These are phyloP conservation scores for Silurus asotus DNA, from an alignment of 2,113 vertebrate genomes.

Conservation along the genomic window DNA sequence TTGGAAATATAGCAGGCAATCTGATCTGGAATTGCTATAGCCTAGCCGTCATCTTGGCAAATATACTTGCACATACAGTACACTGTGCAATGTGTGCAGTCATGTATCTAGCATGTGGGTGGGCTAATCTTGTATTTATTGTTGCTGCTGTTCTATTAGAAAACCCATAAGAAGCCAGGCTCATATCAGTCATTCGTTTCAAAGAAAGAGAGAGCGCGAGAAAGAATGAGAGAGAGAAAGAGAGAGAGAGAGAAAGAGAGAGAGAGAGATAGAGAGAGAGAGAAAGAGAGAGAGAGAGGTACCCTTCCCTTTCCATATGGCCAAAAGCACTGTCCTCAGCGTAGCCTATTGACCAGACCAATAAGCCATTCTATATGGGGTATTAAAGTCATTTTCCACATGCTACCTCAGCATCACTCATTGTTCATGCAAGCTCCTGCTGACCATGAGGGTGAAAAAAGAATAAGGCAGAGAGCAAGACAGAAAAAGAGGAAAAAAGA, in stretches of 20 bases:
- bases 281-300: neutral
- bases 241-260: neutral
- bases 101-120: constrained; percentile 77
- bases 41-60: neutral
- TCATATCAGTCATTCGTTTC: constrained; percentile 91
- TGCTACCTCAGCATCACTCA: constrained; percentile 99
- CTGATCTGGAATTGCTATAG: neutral
- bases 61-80: constrained; percentile 12
- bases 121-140: constrained; percentile 85
- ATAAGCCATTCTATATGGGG: constrained; percentile 99
- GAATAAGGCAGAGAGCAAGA: constrained; percentile 26
- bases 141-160: constrained; percentile 90
- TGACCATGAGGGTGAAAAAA: constrained; percentile 79
- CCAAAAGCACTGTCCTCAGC: constrained; percentile 91
- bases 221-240: constrained; percentile 73
- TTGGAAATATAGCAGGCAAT: constrained; percentile 8
- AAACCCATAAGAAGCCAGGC: constrained; percentile 89
- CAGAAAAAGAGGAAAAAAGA: constrained; percentile 61
- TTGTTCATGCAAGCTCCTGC: constrained; percentile 98
- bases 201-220: constrained; percentile 33
- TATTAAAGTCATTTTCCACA: constrained; percentile 99
- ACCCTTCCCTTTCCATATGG: constrained; percentile 97
- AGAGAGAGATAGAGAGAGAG: constrained; percentile 16
- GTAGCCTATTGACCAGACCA: constrained; percentile 99
- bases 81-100: constrained; percentile 6